A percentile compares a stretch with the other conserved stretches of the same genome.
Conservation (phyloP, 2,113 vertebrate species). For the Saiga tatarica region DNA sequence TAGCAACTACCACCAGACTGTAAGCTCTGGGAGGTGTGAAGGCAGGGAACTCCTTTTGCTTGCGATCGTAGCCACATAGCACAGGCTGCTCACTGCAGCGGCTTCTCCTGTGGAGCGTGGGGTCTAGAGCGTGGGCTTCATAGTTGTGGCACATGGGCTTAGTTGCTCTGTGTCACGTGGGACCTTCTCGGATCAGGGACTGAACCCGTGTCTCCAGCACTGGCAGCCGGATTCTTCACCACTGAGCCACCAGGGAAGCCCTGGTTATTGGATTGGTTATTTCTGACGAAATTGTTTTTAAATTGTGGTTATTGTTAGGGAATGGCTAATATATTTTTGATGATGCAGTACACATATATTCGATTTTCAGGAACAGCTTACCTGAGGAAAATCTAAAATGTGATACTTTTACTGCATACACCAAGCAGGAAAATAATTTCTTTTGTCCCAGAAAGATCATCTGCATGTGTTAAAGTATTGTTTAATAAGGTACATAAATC, state of each 20-base stretch:
- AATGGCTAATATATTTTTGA: not conserved
- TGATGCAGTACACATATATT: not conserved
- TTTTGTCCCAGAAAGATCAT: not conserved
- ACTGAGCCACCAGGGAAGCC: not conserved
- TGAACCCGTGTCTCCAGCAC: not conserved
- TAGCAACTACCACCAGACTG: not conserved
- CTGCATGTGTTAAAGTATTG: not conserved
- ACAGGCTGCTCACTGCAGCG: too few species aligned
- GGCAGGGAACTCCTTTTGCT: not conserved
- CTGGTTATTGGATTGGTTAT: not conserved
- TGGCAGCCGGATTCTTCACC: not conserved
- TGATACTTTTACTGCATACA: not conserved
- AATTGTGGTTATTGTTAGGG: not conserved
- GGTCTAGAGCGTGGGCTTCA: not conserved
- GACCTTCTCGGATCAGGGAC: not conserved
- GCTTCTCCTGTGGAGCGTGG: not conserved
- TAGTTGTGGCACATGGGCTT: rapidly evolving
- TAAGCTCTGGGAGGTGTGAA: not conserved
- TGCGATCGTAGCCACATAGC: not conserved
- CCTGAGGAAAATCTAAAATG: not conserved
- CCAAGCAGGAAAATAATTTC: not conserved
- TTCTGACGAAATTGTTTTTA: not conserved
- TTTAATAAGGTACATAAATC: not conserved
- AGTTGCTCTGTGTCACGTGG: not conserved
- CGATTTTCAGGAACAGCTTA: not conserved